Base-by-base conservation (phyloP, 2,797 vertebrate genomes). In the Cyclura pinguis region DNA sequence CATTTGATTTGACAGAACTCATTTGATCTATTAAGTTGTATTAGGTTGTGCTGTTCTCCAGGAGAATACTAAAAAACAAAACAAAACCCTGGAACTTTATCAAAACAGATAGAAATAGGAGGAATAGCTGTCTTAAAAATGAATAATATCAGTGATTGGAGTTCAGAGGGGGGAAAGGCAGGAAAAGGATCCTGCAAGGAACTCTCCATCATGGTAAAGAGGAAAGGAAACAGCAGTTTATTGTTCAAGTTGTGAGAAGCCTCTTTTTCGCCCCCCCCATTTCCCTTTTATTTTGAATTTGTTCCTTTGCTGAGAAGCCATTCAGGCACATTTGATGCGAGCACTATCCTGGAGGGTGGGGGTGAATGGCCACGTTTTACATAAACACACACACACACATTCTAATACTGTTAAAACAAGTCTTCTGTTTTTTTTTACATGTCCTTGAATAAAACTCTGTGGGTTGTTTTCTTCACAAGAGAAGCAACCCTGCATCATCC, bases 401-500 rank as follows among this genome's bases (percentile, higher is more conserved):
- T 90, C 86, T 59, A 93, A 95, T 38, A 85, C 74, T 91, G 72
- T 83, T 88, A 80, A 81, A 72, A 94, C 42, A 38, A 32, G 38
- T 84, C 92, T 88, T 80, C 90, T 83, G 14, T 78, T 85, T 84
- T 42, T 42, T 90, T 94, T 92, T 86, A 91, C 38, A 47, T 35
- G 88, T 64, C 72, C 73, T 74, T 89, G 55, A 88, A 88, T 89
- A 86, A 93, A 92, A 86, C 59, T 50, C 50, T 38, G 35, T 84
- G 82, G 84, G 82, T 0, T 0, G 20, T 73, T 78, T 85, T 91
- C 87, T 38, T 88, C 62, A 82, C 86, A 92, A 73, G 86, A 18
- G 78, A 27, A 91, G 59, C 86, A 91, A 76, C 32, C 85, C 22
- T 8, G 86, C 32, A 69, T 89, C 69, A 83, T 0, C 0, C 67